A percentile compares a stretch with the other conserved stretches of the same genome.
Evolutionary conservation across 2,888 invertebrate genomes (phyloP).

Genomic region (Hoplodrina blanda): DNA sequence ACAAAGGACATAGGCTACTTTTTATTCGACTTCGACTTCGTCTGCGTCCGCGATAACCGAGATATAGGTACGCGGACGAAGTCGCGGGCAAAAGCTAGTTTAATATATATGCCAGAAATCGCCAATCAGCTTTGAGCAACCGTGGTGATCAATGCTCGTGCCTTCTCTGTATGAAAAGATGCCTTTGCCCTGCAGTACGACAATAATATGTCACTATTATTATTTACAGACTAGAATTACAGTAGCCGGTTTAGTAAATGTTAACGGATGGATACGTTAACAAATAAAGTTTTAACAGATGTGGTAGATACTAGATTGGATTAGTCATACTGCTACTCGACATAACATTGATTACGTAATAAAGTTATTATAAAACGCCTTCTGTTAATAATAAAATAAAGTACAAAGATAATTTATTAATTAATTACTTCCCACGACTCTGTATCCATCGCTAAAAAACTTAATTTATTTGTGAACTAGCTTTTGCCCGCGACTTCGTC

Average conservation of each 20-base stretch:
- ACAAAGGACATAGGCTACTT: too few species aligned
- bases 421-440: slow-evolving; percentile 18
- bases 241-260: not conserved
- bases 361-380: slow-evolving; percentile 34
- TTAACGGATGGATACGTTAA: slow-evolving; percentile 8
- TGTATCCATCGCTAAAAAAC: not conserved
- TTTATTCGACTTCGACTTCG: too few species aligned
- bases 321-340: slow-evolving; percentile 31
- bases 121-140: too few species aligned
- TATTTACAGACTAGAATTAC: not conserved
- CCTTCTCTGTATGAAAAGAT: too few species aligned
- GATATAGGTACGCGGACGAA: too few species aligned
- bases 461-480: not conserved
- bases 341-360: slow-evolving; percentile 20
- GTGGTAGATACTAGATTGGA: slow-evolving; percentile 20
- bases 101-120: too few species aligned
- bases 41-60: too few species aligned
- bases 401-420: not conserved
- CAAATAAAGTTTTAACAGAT: slow-evolving; percentile 43
- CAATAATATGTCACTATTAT: too few species aligned
- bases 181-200: too few species aligned
- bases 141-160: too few species aligned
- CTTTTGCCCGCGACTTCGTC: too few species aligned
- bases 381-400: slow-evolving; percentile 3
- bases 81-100: too few species aligned